Evolutionary conservation across 2,113 vertebrate species (phyloP).

Genomic region (Eclectus roratus): DNA sequence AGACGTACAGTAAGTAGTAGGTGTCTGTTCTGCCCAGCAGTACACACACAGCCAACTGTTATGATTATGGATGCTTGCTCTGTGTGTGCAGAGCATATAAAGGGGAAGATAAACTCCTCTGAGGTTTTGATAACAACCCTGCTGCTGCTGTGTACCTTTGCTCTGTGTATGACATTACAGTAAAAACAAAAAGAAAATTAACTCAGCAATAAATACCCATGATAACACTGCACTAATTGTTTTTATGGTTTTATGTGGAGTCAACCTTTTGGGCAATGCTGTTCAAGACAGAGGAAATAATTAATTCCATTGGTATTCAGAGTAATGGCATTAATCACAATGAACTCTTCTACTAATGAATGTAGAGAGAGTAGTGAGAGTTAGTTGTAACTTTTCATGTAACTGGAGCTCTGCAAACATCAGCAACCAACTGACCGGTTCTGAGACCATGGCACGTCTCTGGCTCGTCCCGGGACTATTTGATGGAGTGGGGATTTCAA

Average conservation of each 20-base stretch:
- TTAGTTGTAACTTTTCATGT: neutral
- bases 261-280: neutral
- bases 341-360: neutral
- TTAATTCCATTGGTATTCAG: neutral
- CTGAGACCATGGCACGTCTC: neutral
- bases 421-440: neutral
- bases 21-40: neutral
- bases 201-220: neutral
- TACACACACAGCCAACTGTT: neutral
- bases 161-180: neutral
- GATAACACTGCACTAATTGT: neutral
- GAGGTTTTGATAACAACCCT: neutral
- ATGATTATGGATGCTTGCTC: neutral
- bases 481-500: neutral
- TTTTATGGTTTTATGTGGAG: neutral
- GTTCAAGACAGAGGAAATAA: neutral
- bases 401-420: neutral
- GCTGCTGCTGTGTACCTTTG: neutral
- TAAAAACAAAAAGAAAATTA: conserved; percentile 11
- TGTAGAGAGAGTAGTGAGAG: neutral
- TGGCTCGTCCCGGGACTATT: neutral
- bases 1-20: neutral
- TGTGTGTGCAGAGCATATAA: neutral
- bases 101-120: neutral
- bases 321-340: neutral